Evolutionary conservation across 2,888 invertebrate species (phyloP), one percentile per base, ranked within the genome.

Genomic region (Gibbula magus): DNA sequence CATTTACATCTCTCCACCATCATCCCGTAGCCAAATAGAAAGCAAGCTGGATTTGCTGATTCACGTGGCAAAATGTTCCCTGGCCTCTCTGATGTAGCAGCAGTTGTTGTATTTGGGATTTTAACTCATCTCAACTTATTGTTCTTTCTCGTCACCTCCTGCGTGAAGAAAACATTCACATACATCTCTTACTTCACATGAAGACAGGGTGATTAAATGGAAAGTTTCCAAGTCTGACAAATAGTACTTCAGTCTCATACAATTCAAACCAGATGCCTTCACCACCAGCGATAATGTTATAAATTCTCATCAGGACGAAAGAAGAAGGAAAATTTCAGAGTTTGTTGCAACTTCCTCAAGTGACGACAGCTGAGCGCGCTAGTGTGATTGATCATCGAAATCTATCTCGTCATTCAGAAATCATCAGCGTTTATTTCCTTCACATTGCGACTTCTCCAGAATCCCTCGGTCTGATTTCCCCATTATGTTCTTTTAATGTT

Each of bases 351-450:
- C 70, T 70, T 70, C 70, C 70, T 39, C 20, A 18, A 53, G 75
- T 54, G 75, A 75, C 25, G 75, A 75, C 75, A 75, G 75, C 75
- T 75, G 75, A 35, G 45, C 54, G 18, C 32, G 13, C 20, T 22
- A 18, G n/a, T 20, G 2, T 75, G 75, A 75, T 75, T 53, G 75
- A 75, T 75, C 25, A 53, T 53, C 32, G 52, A 51, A 53, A 75
- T 75, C 51, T 54, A 75, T 54, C 75, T 75, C 32, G 75, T 52
- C 75, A 75, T 35, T 75, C 32, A 18, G 32, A 75, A 29, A 75
- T 75, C 75, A 54, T 75, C 53, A 52, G 54, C 52, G 35, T 75
- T 53, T 75, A 75, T 75, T 75, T 75, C 75, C 75, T 75, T 54
- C 54, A 53, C 75, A 75, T 75, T 75, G 52, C 25, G 75, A 75